Conservation (phyloP, 2,888 invertebrate species). For the Noctua pronuba region DNA sequence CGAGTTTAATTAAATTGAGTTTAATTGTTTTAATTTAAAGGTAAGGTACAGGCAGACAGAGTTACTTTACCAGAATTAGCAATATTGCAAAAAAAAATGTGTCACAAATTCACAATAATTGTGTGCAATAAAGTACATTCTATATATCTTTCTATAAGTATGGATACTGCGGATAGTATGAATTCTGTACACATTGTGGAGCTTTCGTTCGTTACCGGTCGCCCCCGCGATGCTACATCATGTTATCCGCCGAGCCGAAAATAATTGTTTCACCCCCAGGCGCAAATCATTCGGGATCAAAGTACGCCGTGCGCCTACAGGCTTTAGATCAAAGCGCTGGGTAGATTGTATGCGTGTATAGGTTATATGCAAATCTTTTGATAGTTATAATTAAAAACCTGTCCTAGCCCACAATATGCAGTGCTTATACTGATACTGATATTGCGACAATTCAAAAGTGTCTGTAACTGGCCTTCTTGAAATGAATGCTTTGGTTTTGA, state of each 20-base stretch:
- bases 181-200: not conserved
- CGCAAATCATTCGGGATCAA: constrained; percentile 25
- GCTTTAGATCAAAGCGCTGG: constrained; percentile 21
- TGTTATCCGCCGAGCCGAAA: constrained; percentile 15
- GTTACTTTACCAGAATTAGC: not conserved
- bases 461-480: too few relatives aligned
- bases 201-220: not conserved
- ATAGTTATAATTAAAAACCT: not conserved
- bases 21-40: too few relatives aligned
- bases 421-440: not conserved
- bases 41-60: not conserved
- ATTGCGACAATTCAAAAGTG: not conserved
- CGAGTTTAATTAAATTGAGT: too few relatives aligned
- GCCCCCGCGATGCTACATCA: not conserved
- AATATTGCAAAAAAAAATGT: not conserved
- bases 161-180: not conserved
- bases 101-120: not conserved
- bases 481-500: too few relatives aligned
- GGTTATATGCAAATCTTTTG: not conserved
- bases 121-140: not conserved
- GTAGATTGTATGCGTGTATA: not conserved
- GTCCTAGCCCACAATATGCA: not conserved
- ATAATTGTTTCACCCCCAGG: constrained; percentile 29
- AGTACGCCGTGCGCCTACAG: not conserved
- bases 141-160: not conserved